Evolutionary conservation across 2,113 vertebrate species (phyloP), one percentile per base, ranked within the genome.

Genomic region (Tupaia chinensis): DNA sequence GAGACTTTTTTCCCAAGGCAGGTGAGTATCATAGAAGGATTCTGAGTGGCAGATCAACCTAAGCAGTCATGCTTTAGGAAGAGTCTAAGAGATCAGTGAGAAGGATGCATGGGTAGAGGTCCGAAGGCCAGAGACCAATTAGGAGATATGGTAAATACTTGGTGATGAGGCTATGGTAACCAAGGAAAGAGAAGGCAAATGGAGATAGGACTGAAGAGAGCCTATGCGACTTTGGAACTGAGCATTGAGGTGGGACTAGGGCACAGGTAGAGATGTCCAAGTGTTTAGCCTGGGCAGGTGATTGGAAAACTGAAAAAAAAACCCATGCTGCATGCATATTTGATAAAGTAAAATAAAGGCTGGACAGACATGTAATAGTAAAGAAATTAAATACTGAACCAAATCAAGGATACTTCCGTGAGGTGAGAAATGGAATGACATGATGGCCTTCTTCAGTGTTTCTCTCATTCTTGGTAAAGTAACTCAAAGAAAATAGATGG

Each of bases 111-210:
- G 20, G 54, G 83, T 7, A 7, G 25, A 34, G 29, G 10, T 0
- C 2, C 0, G 73, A 77, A 77, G 19, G 32, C 29, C 7, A 1
- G 0, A 6, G n/a, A 32, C 13, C 17, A 7, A 1, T 8, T 5
- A 85, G 34, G 69, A 78, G 65, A 56, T n/a, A 9, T 1, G 17
- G 54, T n/a, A 1, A 19, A 61, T 5, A 3, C n/a, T 20, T n/a
- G 34, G 29, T 3, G 53, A 74, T 11, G 14, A 32, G 19, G 1
- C 17, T 9, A 2, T 29, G 29, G 60, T 44, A 66, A 25, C 81
- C 65, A 58, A 17, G 34, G 77, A 32, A 74, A 73, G 53, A n/a
- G 77, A 81, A 86, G 79, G 34, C 15, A 53, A 80, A 56, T 69
- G 61, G 65, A 58, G 87, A 44, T 0, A 6, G 27, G 9, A 4